Evolutionary conservation across 2,888 invertebrate species (phyloP), one percentile per base, ranked within the genome.

Genomic region (Agrochola lychnidis): DNA sequence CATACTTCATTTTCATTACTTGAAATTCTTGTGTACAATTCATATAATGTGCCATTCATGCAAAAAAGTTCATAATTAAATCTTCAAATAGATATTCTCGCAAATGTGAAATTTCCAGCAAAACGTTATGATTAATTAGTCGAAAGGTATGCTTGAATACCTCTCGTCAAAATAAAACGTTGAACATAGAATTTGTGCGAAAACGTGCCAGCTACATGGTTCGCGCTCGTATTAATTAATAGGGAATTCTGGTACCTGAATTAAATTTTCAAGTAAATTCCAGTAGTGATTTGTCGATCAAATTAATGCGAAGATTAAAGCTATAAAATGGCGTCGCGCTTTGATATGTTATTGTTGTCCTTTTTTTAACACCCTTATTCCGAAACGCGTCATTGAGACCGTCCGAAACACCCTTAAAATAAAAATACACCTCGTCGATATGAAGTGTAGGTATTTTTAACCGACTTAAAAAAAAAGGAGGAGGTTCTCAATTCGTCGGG

Each of bases 241-340:
- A 72, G 63, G 70, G 61, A 66, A 62, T 83, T 66, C 67, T 62
- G 62, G 45, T 62, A 30, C 45, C 62, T 70, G 74, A 76, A 83
- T 83, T 85, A 76, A 75, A 86, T 82, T 82, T 84, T 67, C 66
- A 63, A 73, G 36, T 70, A 53, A 78, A 87, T 83, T 77, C 64
- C 68, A 56, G 78, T 72, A 72, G 75, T 77, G 75, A 81, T 87
- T 86, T 80, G 75, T 78, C 61, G 69, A 79, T 77, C 40, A 77
- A 82, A 79, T 82, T 82, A 79, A 67, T 76, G 42, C 16, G 14
- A 57, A 76, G 71, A 81, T 79, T 71, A 76, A 81, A 82, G 70
- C 30, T 30, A 53, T 76, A 36, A 70, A 40, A 40, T 73, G 42
- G 16, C 16, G 19, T 71, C 42, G 12, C 19, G 14, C n/a, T 71